Base-by-base conservation (phyloP, 2,888 invertebrate species). In the Caenorhabditis macrosperma region DNA sequence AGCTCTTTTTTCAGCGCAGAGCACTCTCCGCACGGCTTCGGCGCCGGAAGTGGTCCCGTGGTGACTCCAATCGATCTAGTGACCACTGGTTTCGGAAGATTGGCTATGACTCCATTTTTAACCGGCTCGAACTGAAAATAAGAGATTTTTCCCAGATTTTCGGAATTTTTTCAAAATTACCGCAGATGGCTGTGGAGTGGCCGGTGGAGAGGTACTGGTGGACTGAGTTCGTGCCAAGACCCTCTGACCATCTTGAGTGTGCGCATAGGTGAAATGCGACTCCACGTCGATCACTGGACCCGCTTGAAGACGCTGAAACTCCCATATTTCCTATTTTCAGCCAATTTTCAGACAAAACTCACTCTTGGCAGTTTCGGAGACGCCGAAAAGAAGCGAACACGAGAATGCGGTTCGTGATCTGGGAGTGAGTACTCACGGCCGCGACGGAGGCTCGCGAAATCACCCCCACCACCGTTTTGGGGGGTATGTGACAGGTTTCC, bases 11-110 rank as follows among this genome's bases (percentile, higher is more conserved):
- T 63, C 50, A 85, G 55, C 10, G 59, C 67, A 0, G 82, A 74
- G 69, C 87, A 87, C 52, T 86, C 87, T 24, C 74, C 52, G 52
- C 87, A 87, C 0, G 87, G 87, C 52, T 87, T 86, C 28, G 75
- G 71, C 0, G 85, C 84, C 10, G 87, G 85, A 3, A 85, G 69
- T 20, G 87, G 87, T 15, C 87, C 87, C 0, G 87, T 87, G 5
- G 81, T 64, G 0, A 82, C 81, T 0, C 69, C 83, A 4, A 83
- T 50, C 0, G 78, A 75, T 44, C 78, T 15, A 1, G 72, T 78
- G 20, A 66, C 67, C 0, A 63, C 50, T 38, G 78, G 78, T 44
- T 66, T 80, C 28, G 60, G 48, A 7, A 63, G 30, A 15, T 24
- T 12, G 9, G 22, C 46, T 9, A 20, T 46, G 46, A 20, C 20